These are phyloP conservation scores for Xylota sylvarum DNA, from an alignment of 2,888 invertebrate species.

Conservation along the genomic window DNA sequence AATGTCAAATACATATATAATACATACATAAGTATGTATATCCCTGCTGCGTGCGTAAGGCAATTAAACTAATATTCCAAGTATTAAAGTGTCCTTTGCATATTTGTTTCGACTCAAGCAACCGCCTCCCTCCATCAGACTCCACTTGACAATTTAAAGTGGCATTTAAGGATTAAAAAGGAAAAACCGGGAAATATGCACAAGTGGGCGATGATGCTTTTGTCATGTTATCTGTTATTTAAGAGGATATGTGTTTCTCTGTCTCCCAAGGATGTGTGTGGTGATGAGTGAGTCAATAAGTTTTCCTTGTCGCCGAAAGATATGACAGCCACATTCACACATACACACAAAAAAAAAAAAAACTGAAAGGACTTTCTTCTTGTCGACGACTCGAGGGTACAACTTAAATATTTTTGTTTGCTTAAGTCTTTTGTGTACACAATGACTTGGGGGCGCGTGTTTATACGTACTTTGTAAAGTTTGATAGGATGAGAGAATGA, in stretches of 20 bases:
- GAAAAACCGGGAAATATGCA: slow-evolving; percentile 53
- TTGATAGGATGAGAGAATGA: slow-evolving; percentile 33
- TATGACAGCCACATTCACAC: slow-evolving; percentile 34
- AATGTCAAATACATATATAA: slow-evolving; percentile 55
- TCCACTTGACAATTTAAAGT: slow-evolving; percentile 69
- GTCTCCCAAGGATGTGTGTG: slow-evolving; percentile 45
- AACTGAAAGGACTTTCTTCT: slow-evolving; percentile 31
- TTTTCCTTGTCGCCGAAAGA: slow-evolving; percentile 60
- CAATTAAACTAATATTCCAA: slow-evolving; percentile 68
- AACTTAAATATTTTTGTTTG: slow-evolving; percentile 63
- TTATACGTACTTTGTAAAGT: slow-evolving; percentile 21
- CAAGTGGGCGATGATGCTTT: slow-evolving; percentile 67
- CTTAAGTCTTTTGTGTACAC: slow-evolving; percentile 56
- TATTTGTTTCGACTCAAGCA: slow-evolving; percentile 41
- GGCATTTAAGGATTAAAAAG: slow-evolving; percentile 74
- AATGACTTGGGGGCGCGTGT: slow-evolving; percentile 18
- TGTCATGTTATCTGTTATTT: slow-evolving; percentile 73
- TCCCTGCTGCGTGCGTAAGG: slow-evolving; percentile 37
- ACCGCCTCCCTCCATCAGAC: slow-evolving; percentile 4
- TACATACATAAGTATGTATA: slow-evolving; percentile 9
- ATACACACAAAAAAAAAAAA: not conserved
- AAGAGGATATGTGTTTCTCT: slow-evolving; percentile 48
- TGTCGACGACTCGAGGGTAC: slow-evolving; percentile 13
- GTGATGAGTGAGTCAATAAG: slow-evolving; percentile 70
- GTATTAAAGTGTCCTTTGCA: slow-evolving; percentile 62